Evolutionary conservation across 2,113 vertebrate species (phyloP), one percentile per base, ranked within the genome.

Genomic region (Spizaetus ornatus): DNA sequence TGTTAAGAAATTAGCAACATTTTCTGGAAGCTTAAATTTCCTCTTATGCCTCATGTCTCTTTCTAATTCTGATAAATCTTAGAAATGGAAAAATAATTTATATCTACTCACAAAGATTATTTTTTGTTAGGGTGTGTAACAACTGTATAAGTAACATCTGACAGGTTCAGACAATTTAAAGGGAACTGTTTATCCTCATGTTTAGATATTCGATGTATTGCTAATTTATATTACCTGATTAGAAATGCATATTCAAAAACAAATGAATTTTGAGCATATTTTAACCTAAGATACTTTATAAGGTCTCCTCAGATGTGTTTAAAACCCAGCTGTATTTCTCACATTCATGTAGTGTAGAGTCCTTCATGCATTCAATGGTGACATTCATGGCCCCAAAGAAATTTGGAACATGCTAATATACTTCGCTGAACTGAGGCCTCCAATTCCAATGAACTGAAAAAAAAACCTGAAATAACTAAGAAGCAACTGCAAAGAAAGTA

Each of bases 31-130:
- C 55, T 29, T 91, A 45, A 58, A 67, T 77, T 91, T 81, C 1
- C 0, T 56, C 13, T 53, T 72, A 50, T 23, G 42, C 67, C 26
- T 92, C 7, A 40, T 79, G 36, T 82, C 7, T 67, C 56, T 84
- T 77, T n/a, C 53, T 84, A 43, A 70, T 88, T 93, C 58, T 90
- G 38, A 74, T 72, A 26, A 92, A 53, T 86, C 32, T 94, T 89
- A 69, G 62, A 85, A 86, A 87, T 53, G 13, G 10, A 32, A 71
- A 85, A 58, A 73, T n/a, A 16, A 58, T 87, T 77, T 81, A 53
- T 43, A 58, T 87, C 72, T 82, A 53, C 43, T 61, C 22, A 22
- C 18, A 31, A 40, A 59, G 18, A 38, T 23, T 56, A 29, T 61
- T 88, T 93, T 87, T 82, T 63, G 17, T 48, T 93, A 55, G 59